Evolutionary conservation across 2,113 vertebrate species (phyloP), one percentile per base, ranked within the genome.

Genomic region (Progne subis): DNA sequence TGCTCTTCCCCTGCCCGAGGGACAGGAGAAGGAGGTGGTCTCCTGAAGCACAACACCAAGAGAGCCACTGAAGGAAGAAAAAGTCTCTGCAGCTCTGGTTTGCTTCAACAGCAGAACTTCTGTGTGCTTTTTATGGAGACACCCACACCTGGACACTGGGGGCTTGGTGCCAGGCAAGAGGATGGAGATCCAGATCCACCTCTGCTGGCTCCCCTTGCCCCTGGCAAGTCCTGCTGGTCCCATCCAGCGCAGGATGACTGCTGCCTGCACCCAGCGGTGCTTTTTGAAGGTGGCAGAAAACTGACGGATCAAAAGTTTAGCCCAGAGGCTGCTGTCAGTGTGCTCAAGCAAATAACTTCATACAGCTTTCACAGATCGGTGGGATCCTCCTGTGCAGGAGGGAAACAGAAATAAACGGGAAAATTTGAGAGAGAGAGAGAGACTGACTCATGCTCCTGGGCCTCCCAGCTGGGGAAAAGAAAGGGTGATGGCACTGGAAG

Each of bases 251-350:
- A 41, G 83, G 91, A 52, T 60, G 7, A 8, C 92, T 61, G 81
- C 90, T 65, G 34, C 81, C 71, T 55, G 64, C 16, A 3, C 86
- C 50, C 1, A 3, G 81, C 2, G 0, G 2, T 1, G 6, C 78
- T 46, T 65, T 92, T 65, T 94, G 95, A 97, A 97, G 93, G 74
- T 41, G 87, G 86, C 96, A 95, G 96, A 88, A 90, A 89, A 92
- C 83, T 82, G 91, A 90, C 3, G 32, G 93, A 97, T 98, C 97
- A 97, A 95, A 97, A 84, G 92, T 88, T 32, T 79, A 94, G 97
- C 98, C 98, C 5, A 8, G 95, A 95, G 97, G 98, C 97, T 93
- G 90, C 97, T 97, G 97, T 98, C 97, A 96, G 86, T 95, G 89
- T 83, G 52, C 94, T 90, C 65, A 14, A 91, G 92, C 85, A 79